Percentiles rank a stretch among this genome's conserved stretches.
Conservation (phyloP, 2,797 vertebrate genomes). For the Iguana delicatissima region DNA sequence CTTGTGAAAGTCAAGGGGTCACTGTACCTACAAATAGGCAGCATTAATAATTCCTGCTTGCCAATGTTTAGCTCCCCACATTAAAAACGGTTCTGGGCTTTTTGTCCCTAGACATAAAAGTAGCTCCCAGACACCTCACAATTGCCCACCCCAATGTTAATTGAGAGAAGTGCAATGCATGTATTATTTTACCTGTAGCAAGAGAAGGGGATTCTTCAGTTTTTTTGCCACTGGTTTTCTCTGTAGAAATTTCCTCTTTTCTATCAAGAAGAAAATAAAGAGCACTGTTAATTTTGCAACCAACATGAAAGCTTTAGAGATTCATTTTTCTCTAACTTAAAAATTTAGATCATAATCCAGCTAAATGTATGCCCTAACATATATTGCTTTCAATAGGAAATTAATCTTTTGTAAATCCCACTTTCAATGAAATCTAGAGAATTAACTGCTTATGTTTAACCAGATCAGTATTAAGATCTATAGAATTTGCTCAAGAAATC, state of each 20-base stretch:
- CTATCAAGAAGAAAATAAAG: constrained; percentile 68
- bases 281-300: constrained; percentile 29
- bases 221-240: constrained; percentile 67
- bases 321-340: not conserved
- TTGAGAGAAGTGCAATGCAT: not conserved
- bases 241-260: constrained; percentile 74
- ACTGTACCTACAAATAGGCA: no score
- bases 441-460: not conserved
- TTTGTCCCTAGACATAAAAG: no score
- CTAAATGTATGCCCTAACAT: not conserved
- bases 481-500: not conserved
- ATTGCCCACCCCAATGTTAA: not conserved
- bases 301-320: constrained; percentile 15
- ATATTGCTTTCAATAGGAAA: not conserved
- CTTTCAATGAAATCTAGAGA: not conserved
- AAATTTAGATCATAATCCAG: not conserved
- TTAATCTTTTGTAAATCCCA: not conserved
- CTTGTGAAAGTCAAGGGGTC: no score
- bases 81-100: no score
- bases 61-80: no score
- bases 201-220: constrained; percentile 50
- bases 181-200: constrained; percentile 74
- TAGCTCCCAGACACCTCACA: no score
- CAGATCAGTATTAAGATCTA: not conserved
- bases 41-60: not conserved